phyloP scores from a whole-genome alignment of 2,113 vertebrate genomes.

The Neodon shergylaensis region DNA sequence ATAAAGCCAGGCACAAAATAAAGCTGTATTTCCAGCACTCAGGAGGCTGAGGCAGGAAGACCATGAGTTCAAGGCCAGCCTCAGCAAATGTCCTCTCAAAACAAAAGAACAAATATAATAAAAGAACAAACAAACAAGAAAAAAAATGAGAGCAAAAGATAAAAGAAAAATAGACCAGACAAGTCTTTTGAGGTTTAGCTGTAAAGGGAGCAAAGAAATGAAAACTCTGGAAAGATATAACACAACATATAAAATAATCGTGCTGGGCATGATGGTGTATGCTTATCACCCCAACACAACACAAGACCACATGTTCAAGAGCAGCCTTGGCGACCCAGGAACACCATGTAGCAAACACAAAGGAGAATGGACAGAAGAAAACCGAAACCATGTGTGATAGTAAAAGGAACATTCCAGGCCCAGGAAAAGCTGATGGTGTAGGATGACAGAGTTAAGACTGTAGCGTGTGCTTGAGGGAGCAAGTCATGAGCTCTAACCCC shows the following conservation, averaged over 20 bases:
- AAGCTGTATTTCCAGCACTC: neutral
- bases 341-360: too few relatives aligned
- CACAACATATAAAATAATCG: too few relatives aligned
- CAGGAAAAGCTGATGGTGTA: accelerated
- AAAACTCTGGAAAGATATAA: too few relatives aligned
- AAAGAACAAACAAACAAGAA: neutral
- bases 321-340: too few relatives aligned
- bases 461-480: neutral
- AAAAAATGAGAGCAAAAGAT: neutral
- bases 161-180: neutral
- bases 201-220: too few relatives aligned
- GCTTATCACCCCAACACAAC: too few relatives aligned
- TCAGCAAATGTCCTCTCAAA: neutral
- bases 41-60: neutral
- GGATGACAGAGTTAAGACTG: neutral
- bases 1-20: neutral
- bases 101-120: neutral
- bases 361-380: too few relatives aligned
- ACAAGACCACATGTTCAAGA: too few relatives aligned
- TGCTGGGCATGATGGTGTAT: too few relatives aligned
- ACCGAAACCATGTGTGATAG: too few relatives aligned
- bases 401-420: neutral
- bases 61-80: neutral
- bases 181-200: too few relatives aligned
- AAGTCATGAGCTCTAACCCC: neutral